A percentile compares a stretch with the other conserved stretches of the same genome.
These are phyloP conservation scores for Drosophila multiciliata DNA, from an alignment of 2,888 invertebrate species.

Conservation along the genomic window DNA sequence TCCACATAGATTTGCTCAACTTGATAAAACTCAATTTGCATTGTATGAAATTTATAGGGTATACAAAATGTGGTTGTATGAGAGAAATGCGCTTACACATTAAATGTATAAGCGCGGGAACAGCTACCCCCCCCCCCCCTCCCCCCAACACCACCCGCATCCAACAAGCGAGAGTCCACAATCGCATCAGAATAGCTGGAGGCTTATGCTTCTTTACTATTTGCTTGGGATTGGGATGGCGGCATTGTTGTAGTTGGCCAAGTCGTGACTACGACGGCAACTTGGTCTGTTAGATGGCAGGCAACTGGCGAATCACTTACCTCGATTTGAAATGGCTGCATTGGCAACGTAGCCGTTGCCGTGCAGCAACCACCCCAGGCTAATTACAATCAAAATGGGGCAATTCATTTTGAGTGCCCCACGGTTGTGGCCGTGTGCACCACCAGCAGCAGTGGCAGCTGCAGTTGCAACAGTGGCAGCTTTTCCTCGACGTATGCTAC, in stretches of 20 bases:
- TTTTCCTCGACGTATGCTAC: constrained; percentile 70
- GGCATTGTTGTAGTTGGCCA: constrained; percentile 20
- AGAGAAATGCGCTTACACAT: constrained; percentile 32
- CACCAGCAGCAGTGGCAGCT: background rate
- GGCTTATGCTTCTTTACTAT: constrained; percentile 9
- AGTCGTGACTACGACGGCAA: constrained; percentile 39
- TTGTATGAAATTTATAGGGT: constrained; percentile 2
- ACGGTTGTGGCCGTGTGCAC: constrained; percentile 36
- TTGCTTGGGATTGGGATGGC: background rate
- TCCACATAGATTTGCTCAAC: no score
- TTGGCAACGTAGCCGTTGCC: constrained; percentile 76
- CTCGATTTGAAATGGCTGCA: constrained; percentile 84
- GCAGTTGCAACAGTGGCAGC: constrained; percentile 10
- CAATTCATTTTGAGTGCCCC: constrained; percentile 80
- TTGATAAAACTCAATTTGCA: background rate
- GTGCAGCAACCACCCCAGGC: constrained; percentile 84
- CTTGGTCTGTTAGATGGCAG: background rate
- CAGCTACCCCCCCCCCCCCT: background rate
- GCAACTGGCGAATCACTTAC: constrained; percentile 78
- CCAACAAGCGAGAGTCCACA: background rate
- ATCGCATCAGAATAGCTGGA: constrained; percentile 19
- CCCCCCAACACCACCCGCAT: background rate
- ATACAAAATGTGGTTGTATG: constrained; percentile 34
- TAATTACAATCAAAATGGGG: constrained; percentile 85
- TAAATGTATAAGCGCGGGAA: constrained; percentile 34